Evolutionary conservation across 2,888 invertebrate genomes (phyloP).

Genomic region (Tipula lateralis): DNA sequence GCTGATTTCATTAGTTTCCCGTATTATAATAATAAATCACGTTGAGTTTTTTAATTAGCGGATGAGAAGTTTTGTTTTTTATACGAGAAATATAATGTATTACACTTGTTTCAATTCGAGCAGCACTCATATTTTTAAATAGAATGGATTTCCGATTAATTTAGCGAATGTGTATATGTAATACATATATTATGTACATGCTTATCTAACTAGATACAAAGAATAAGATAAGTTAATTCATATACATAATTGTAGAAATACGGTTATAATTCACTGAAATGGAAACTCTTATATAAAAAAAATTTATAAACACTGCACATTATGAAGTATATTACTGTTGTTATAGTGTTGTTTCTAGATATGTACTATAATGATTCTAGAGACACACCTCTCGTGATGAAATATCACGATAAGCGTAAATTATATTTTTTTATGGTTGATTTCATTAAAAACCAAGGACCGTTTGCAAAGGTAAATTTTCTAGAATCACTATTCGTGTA

Average conservation of each 20-base stretch:
- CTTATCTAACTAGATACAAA: neutral
- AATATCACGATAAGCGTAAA: neutral
- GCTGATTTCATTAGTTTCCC: neutral
- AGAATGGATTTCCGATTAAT: neutral
- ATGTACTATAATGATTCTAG: neutral
- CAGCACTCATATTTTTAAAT: neutral
- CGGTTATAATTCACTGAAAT: slow-evolving; percentile 8
- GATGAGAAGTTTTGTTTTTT: neutral
- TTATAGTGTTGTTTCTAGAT: neutral
- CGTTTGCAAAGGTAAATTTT: neutral
- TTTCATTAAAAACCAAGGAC: neutral
- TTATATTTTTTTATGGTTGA: neutral
- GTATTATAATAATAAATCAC: neutral
- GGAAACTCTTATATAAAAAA: neutral
- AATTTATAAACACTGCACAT: neutral
- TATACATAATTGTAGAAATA: neutral
- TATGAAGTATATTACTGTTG: neutral
- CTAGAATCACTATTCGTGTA: neutral
- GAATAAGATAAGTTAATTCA: neutral
- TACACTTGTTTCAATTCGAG: neutral
- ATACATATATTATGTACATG: too few species aligned
- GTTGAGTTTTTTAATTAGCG: neutral
- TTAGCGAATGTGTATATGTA: neutral
- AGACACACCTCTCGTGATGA: neutral
- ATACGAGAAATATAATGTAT: neutral